Evolutionary conservation across 1,140 invertebrate genomes (phyloP), one percentile per base, ranked within the genome.

Genomic region (Bombus haemorrhoidalis): DNA sequence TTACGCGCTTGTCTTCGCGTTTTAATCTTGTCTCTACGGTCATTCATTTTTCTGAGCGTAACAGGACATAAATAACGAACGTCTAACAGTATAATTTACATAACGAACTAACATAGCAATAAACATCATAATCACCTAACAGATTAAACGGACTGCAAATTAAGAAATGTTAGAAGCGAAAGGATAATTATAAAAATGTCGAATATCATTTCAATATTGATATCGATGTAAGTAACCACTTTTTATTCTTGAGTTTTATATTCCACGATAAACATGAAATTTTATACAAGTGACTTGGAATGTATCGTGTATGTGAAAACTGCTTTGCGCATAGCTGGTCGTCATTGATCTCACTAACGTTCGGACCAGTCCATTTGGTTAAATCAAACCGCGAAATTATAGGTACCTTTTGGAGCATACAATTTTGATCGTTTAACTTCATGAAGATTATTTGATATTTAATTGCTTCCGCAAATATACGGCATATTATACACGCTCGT

Each of bases 291-390:
- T 18, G 28, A 10, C 6, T 22, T 43, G 1, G 13, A 39, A 59
- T 74, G 62, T 37, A 15, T 22, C 1, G 10, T 8, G 18, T 43
- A 76, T 28, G 37, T 28, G 37, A 71, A 22, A 39, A 15, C 4
- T 53, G 59, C 78, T 87, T 77, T 87, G 83, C 87, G 87, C 87
- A 89, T 83, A 88, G 69, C 81, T 76, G 85, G 72, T 86, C n/a
- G 68, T 83, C 87, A 91, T 92, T 86, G 89, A 91, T 92, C 86
- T 89, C 66, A 74, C 85, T 84, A 84, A 88, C 83, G 89, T 87
- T 89, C 87, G 87, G 85, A 80, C 79, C 79, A 86, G 81, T 72
- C 6, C 57, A 32, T 71, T 41, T 37, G 25, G 57, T 81, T 22
- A 32, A 68, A 57, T 53, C 5, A 22, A 28, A 57, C 68, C 73